Evolutionary conservation across 37 sponge, comb jelly and placozoan genomes (phyloP).

Genomic region (Axinella damicornis): DNA sequence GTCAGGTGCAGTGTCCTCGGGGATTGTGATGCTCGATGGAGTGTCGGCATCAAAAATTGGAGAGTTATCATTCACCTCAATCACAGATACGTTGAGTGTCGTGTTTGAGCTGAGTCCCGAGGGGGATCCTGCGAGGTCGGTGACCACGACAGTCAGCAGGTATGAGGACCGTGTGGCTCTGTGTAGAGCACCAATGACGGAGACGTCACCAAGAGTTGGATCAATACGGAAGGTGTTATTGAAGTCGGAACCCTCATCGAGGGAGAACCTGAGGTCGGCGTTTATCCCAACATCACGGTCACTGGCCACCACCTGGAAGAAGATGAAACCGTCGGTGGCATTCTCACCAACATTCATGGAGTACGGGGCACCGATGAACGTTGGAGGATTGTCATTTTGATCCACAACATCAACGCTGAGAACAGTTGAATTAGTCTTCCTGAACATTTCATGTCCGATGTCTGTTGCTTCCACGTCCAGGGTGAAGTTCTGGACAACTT

Average conservation of each 20-base stretch:
- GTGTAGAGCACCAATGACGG: conserved; percentile 3
- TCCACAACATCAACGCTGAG: conserved; percentile 35
- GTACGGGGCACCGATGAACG: conserved; percentile 54
- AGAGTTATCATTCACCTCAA: conserved; percentile 41
- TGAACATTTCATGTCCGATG: conserved; percentile 20
- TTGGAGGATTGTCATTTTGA: conserved; percentile 62
- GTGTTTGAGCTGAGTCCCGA: neutral
- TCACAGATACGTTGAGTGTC: conserved; percentile 36
- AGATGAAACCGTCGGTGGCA: conserved; percentile 11
- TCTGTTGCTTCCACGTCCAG: conserved; percentile 61
- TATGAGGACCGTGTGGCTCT: conserved; percentile 13
- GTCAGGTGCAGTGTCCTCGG: conserved; percentile 29
- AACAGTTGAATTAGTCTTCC: conserved; percentile 7
- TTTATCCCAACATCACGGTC: conserved; percentile 60
- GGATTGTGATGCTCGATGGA: conserved; percentile 11
- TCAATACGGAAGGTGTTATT: conserved; percentile 50
- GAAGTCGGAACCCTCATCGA: conserved; percentile 6
- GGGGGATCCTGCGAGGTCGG: conserved; percentile 23
- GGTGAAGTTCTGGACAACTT: conserved; percentile 40
- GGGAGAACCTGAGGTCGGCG: conserved; percentile 22
- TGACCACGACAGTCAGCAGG: conserved; percentile 36
- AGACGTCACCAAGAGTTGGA: conserved; percentile 33
- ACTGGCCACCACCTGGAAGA: conserved; percentile 26
- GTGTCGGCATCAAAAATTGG: conserved; percentile 25
- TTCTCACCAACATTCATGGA: conserved; percentile 39